A percentile compares a stretch with the other conserved stretches of the same genome.
Evolutionary conservation across 2,888 invertebrate genomes (phyloP).

Genomic region (Xestobium rufovillosum): DNA sequence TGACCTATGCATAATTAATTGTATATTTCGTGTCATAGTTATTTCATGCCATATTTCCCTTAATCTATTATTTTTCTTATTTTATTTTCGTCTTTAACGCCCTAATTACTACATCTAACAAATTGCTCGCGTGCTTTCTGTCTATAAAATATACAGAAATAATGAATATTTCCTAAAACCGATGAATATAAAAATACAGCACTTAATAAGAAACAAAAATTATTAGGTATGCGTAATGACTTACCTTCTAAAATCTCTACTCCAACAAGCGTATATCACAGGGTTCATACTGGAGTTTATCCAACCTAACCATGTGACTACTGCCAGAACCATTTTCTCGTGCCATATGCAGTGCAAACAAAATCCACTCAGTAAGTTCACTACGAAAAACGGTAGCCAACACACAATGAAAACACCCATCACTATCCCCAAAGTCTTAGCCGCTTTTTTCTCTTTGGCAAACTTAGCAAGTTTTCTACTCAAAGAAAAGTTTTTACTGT

Average conservation of each 20-base stretch:
- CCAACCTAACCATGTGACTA: conserved; percentile 93
- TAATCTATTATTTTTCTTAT: too few species aligned
- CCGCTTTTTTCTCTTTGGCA: conserved; percentile 95
- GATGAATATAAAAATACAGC: too few species aligned
- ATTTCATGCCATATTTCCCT: too few species aligned
- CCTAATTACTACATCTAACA: too few species aligned
- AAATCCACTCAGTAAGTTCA: conserved; percentile 85
- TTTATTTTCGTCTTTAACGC: too few species aligned
- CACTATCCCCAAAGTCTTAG: conserved; percentile 93
- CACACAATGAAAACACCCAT: conserved; percentile 96
- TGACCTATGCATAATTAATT: too few species aligned
- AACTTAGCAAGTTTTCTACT: conserved; percentile 91
- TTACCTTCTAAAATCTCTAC: conserved; percentile 90
- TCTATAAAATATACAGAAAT: too few species aligned
- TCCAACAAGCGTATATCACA: conserved; percentile 98
- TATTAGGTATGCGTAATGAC: too few species aligned
- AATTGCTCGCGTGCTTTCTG: too few species aligned
- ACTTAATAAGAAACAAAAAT: too few species aligned
- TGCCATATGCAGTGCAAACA: conserved; percentile 81
- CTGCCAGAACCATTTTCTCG: conserved; percentile 78
- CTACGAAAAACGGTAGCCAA: conserved; percentile 96
- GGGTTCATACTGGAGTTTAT: conserved; percentile 96
- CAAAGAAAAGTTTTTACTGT: conserved; percentile 80
- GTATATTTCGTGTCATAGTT: too few species aligned
- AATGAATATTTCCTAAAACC: too few species aligned